phyloP scores from a whole-genome alignment of 2,113 vertebrate genomes.

The Zosterops japonicus region DNA sequence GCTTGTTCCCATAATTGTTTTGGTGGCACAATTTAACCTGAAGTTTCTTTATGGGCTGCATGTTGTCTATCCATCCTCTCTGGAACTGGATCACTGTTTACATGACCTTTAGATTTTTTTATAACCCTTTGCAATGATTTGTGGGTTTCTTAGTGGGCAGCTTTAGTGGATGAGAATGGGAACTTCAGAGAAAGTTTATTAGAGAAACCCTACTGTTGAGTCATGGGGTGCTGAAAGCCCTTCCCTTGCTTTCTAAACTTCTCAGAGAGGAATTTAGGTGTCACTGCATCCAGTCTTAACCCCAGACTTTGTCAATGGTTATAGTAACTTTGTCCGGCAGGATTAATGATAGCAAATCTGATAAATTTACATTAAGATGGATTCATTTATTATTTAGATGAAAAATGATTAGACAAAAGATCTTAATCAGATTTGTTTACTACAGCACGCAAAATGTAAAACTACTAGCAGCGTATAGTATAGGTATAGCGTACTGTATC shows the following conservation, averaged over 20 bases:
- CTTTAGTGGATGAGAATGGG: background rate
- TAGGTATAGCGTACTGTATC: background rate
- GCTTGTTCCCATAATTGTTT: background rate
- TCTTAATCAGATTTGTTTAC: background rate
- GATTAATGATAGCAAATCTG: background rate
- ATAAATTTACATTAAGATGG: background rate
- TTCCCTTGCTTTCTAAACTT: background rate
- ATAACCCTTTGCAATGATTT: background rate
- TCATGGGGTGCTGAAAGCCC: rapidly evolving
- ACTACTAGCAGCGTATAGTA: background rate
- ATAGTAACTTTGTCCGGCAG: rapidly evolving
- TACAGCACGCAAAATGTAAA: background rate
- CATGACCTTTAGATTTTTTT: background rate
- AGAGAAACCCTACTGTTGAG: background rate
- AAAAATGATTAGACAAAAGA: background rate
- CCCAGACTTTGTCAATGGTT: background rate
- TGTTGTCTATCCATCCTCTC: background rate
- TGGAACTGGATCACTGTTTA: background rate
- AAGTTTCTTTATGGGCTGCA: background rate
- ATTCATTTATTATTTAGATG: background rate
- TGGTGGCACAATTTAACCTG: background rate
- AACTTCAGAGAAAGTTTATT: background rate
- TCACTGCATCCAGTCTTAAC: background rate
- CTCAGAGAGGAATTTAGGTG: background rate
- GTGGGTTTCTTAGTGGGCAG: background rate